Base-by-base conservation (phyloP, 2,888 invertebrate genomes). In the Tetrapedia diversipes region DNA sequence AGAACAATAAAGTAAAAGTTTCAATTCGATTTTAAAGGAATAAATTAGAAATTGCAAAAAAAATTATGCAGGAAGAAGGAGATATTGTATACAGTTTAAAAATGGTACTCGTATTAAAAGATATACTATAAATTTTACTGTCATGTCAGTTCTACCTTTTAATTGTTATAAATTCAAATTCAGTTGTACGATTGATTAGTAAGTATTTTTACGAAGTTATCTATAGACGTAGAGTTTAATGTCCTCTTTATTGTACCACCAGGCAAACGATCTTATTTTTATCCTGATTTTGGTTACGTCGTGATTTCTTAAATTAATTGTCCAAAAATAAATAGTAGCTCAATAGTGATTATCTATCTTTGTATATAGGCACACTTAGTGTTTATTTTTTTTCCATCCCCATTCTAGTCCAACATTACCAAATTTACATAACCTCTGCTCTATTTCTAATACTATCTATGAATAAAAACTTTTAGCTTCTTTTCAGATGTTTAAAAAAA, bases 211-310 rank as follows among this genome's bases (percentile, higher is more conserved):
- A 32, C 32, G 41, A 43, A 47, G 49, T 45, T 29, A 10, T 37
- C n/a, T 16, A 29, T 32, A 22, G 14, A 43, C 14, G 39, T 19
- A 32, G 27, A 73, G 81, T 69, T 63, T 83, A 84, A 82, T 53
- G 82, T 69, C 77, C 82, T 70, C 71, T 83, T 82, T 75, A 77
- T 82, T 70, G 66, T 51, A 66, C 65, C 64, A 65, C 74, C 77
- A 65, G 57, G 70, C 60, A 60, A 54, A 61, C 68, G 34, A 41
- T 61, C 75, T 87, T 89, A 89, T 90, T 89, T 89, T 89, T 87
- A 85, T 78, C 86, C 77, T 57, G 59, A 77, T 83, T 79, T 82
- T 75, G 63, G 59, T 57, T 68, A 76, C 81, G 81, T 82, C 77
- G 73, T 57, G 73, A 79, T 84, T 82, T 81, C 79, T 70, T 78